Conservation (phyloP, 2,113 vertebrate genomes). For the Dicaeum eximium region DNA sequence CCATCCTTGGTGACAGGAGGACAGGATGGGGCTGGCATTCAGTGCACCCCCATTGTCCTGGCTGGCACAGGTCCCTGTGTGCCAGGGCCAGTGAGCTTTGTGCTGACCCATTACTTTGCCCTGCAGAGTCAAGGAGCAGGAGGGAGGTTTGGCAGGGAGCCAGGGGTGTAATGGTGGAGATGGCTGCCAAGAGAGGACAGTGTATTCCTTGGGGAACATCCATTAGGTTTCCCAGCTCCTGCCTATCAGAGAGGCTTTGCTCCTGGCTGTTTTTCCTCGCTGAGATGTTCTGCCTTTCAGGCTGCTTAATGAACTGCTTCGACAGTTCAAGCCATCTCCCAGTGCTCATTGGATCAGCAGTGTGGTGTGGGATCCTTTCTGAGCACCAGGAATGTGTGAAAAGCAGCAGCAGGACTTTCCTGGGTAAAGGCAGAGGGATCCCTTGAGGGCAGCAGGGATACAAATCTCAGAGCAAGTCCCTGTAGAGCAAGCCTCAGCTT, state of each 20-base stretch:
- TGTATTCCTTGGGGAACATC: background rate
- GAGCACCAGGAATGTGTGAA: background rate
- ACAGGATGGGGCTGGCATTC: background rate
- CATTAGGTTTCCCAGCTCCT: background rate
- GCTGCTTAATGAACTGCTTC: background rate
- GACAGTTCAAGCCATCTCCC: background rate
- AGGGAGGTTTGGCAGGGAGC: background rate
- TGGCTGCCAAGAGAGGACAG: background rate
- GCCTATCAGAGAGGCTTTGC: background rate
- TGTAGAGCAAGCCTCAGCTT: background rate
- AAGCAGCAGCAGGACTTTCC: background rate
- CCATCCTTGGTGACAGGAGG: background rate
- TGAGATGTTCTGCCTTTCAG: background rate
- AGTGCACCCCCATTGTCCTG: fast-evolving
- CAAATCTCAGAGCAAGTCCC: background rate
- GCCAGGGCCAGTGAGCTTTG: fast-evolving
- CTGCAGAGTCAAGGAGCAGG: background rate
- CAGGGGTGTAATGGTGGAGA: background rate
- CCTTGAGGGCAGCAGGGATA: background rate
- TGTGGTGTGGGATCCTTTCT: background rate
- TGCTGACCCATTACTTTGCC: background rate
- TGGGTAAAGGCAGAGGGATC: background rate
- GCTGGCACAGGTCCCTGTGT: background rate
- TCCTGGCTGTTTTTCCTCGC: background rate
- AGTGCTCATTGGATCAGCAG: background rate